Evolutionary conservation across 2,113 vertebrate species (phyloP), one percentile per base, ranked within the genome.

Genomic region (Mohoua ochrocephala): DNA sequence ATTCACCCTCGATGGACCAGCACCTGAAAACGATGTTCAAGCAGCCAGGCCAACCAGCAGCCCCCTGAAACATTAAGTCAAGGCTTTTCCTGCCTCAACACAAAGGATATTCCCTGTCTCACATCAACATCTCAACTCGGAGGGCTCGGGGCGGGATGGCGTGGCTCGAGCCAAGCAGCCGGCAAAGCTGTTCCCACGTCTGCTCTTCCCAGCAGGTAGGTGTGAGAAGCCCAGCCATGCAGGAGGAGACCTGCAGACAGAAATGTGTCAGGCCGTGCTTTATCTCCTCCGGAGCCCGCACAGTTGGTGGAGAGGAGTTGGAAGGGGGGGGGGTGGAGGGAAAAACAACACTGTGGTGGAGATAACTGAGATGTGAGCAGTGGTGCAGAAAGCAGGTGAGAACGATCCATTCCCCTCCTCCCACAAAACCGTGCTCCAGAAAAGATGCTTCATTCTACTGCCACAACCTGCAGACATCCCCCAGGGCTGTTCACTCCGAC

Each of bases 61-160:
- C 23, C 28, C 69, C 69, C 28, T 44, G 27, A 75, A 53, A 87
- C 37, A 44, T 11, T 1, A 15, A 17, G 13, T 4, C 53, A 24
- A 31, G 7, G 13, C 5, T 20, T 20, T 20, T 74, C 15, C 37
- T 33, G 12, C 44, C 75, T 60, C 5, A 1, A 15, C 3, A 9
- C 27, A 30, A 35, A 60, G 56, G 44, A 27, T 33, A 26, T 31
- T 60, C 74, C 70, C 37, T 20, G 27, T 45, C 82, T 87, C 15
- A 0, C 74, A 30, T 9, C 57, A 24, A 4, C 4, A 0, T 12
- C 7, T 22, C 63, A 5, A 27, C 79, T 33, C 0, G 0, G 35
- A 71, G 65, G 31, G 41, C 71, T 83, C 1, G 0, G 26, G 26
- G 33, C 1, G 2, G 63, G 59, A 61, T 56, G 12, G 0, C 2